Evolutionary conservation across 2,888 invertebrate species (phyloP), one percentile per base, ranked within the genome.

Genomic region (Sesia bembeciformis): DNA sequence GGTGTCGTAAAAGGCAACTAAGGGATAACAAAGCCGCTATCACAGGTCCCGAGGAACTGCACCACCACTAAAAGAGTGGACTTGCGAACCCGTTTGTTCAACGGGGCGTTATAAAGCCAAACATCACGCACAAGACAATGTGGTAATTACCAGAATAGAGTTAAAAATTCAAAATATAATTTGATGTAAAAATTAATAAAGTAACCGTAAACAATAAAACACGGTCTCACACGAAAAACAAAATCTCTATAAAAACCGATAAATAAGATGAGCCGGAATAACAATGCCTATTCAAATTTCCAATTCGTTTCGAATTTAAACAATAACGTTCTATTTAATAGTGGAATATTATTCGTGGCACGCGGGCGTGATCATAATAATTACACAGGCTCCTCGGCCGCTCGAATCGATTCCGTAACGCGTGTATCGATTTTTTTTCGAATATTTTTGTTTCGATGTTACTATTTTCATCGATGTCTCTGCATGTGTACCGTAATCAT

Each of bases 261-360:
- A 79, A 80, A 80, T 78, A 78, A 78, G 76, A 80, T 75, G 77
- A 75, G 70, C 69, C 76, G 74, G 76, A 75, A 81, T 82, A 83
- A 85, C 81, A 83, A 85, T 83, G 84, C 23, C 78, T 84, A 81
- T 84, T 86, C 83, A 80, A 88, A 88, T 89, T 87, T 83, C 60
- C 78, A 64, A 88, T 89, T 88, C 77, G 88, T 68, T 70, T 74
- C 87, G 82, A 85, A 80, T 88, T 89, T 84, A 89, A 88, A 88
- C 85, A 84, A 85, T 84, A 89, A 85, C 88, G 83, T 79, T 85
- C 82, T 84, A 84, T 85, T 87, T 85, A 83, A 84, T 84, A 85
- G 79, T 80, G 75, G 78, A 76, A 76, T 79, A 70, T 73, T 73
- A 70, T 73, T 73, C 70, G 67, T 67, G 78, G 80, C 81, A 81